These are phyloP conservation scores for Pelagia noctiluca DNA, from an alignment of 30 jellyfish, hydroid and myxozoan species.

Conservation along the genomic window DNA sequence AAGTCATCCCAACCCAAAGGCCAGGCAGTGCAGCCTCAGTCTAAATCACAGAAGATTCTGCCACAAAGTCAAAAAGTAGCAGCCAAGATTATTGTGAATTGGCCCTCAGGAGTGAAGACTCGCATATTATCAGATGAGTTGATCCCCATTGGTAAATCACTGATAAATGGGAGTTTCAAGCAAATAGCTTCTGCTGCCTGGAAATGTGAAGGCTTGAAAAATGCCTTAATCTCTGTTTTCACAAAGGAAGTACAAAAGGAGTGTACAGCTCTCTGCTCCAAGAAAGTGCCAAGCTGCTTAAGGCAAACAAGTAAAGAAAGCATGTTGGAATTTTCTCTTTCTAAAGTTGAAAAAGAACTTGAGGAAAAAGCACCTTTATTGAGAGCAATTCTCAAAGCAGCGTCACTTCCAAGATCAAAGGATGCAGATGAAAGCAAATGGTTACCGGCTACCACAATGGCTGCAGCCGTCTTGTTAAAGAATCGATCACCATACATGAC, in stretches of 20 bases:
- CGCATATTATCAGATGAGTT: slow-evolving; percentile 3
- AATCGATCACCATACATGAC: slow-evolving; percentile 7
- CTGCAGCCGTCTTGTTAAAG: slow-evolving; percentile 42
- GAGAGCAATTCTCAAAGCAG: slow-evolving; percentile 11
- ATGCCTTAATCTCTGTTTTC: not conserved
- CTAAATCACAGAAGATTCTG: not conserved
- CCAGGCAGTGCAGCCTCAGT: no score
- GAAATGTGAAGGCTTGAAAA: not conserved
- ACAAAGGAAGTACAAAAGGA: slow-evolving; percentile 1
- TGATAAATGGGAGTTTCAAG: slow-evolving; percentile 5
- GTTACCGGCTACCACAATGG: slow-evolving; percentile 37
- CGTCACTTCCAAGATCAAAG: not conserved
- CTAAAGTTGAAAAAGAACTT: slow-evolving; percentile 6
- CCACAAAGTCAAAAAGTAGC: not conserved
- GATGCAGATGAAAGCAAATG: slow-evolving; percentile 7
- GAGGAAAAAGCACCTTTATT: slow-evolving; percentile 18
- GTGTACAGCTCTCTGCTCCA: slow-evolving; percentile 8
- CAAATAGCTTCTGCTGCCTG: slow-evolving; percentile 19
- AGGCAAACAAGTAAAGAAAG: slow-evolving; percentile 40
- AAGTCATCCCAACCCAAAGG: no score
- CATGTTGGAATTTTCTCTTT: slow-evolving; percentile 16
- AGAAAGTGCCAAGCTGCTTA: slow-evolving; percentile 16
- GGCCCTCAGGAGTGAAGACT: slow-evolving; percentile 1
- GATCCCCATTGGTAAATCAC: not conserved
- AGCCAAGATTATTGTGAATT: not conserved